These are phyloP conservation scores for Drepana falcataria DNA, from an alignment of 2,888 invertebrate species.

Conservation along the genomic window DNA sequence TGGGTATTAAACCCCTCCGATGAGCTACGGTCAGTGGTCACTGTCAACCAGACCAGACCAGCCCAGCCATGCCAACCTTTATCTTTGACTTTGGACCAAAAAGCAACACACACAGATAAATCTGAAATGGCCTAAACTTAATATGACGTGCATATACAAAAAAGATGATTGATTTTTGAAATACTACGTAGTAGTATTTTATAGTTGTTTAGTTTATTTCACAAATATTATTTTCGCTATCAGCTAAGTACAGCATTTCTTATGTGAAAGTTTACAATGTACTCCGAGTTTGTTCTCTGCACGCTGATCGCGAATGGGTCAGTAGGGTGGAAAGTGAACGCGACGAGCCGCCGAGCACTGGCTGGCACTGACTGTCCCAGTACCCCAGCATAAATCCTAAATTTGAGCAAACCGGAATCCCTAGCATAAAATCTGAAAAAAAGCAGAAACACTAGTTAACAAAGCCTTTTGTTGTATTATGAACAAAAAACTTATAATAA, in stretches of 20 bases:
- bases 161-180: constrained; percentile 3
- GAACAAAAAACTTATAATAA: no score
- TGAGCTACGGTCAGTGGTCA: no score
- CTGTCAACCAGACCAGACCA: no score
- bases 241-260: constrained; percentile 80
- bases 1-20: no score
- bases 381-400: constrained; percentile 92
- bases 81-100: no score
- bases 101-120: no score
- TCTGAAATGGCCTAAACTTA: no score
- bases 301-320: constrained; percentile 98
- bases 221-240: constrained; percentile 13
- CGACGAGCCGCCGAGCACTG: constrained; percentile 88
- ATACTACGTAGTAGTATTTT: constrained; percentile 31
- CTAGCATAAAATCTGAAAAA: constrained; percentile 87
- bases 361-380: constrained; percentile 84
- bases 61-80: no score
- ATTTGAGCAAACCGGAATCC: constrained; percentile 88
- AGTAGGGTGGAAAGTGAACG: constrained; percentile 97
- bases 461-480: neutral
- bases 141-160: no score
- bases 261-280: constrained; percentile 96
- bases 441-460: neutral
- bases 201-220: neutral
- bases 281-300: constrained; percentile 94